Percentiles rank a stretch among this genome's conserved stretches.
phyloP scores from a whole-genome alignment of 2,797 vertebrate genomes.

The Martes flavigula region DNA sequence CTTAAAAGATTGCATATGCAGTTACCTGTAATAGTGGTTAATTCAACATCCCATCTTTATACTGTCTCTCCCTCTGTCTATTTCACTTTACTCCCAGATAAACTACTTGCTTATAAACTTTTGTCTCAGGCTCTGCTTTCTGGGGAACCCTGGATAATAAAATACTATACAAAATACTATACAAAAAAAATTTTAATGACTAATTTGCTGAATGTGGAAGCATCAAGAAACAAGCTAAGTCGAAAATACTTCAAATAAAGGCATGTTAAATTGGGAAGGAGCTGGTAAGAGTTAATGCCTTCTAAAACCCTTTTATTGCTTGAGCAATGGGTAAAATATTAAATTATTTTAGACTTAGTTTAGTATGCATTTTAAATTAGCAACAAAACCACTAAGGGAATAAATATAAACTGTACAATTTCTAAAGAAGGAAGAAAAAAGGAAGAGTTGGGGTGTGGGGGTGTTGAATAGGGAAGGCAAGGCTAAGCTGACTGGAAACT shows the following conservation, averaged over 20 bases:
- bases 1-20: background rate
- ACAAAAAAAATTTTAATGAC: background rate
- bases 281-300: background rate
- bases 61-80: background rate
- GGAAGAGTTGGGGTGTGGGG: background rate
- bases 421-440: background rate
- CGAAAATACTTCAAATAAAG: constrained; percentile 18
- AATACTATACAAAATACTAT: background rate
- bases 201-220: background rate
- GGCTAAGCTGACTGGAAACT: background rate
- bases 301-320: background rate
- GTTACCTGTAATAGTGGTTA: background rate
- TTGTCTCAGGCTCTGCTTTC: background rate
- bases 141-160: background rate
- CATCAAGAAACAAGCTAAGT: background rate
- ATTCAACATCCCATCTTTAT: background rate
- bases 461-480: background rate
- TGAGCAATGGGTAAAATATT: background rate
- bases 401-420: background rate
- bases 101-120: background rate
- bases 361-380: background rate
- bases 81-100: background rate
- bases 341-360: background rate
- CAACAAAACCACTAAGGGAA: background rate
- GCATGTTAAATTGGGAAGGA: background rate